These are phyloP conservation scores for Neofelis nebulosa DNA, from an alignment of 2,113 vertebrate genomes.

Conservation along the genomic window DNA sequence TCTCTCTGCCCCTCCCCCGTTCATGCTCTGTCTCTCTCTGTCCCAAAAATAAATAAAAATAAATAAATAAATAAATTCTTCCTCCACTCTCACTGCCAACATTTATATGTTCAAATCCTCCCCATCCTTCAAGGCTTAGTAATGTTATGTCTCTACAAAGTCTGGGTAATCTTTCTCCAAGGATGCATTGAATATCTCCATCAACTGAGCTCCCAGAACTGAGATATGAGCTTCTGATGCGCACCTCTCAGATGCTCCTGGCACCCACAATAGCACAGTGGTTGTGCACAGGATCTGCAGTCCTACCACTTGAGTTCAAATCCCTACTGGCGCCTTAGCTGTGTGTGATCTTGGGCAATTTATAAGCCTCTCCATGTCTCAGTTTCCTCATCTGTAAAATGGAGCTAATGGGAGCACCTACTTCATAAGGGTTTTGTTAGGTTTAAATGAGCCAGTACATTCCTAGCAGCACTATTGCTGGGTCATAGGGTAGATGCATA, in stretches of 20 bases:
- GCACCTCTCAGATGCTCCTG: not conserved
- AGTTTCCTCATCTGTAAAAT: not conserved
- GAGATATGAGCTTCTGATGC: not conserved
- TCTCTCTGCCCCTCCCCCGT: too few relatives aligned
- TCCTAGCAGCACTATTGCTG: too few relatives aligned
- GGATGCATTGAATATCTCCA: not conserved
- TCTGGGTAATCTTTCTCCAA: not conserved
- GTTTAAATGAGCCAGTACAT: not conserved
- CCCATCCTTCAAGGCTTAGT: not conserved
- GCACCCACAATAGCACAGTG: not conserved
- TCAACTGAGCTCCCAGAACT: not conserved
- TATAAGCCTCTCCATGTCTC: not conserved
- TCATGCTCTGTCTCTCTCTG: too few relatives aligned
- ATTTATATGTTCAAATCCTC: not conserved
- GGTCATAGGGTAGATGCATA: too few relatives aligned
- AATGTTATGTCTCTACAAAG: not conserved
- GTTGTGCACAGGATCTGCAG: not conserved
- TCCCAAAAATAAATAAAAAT: too few relatives aligned
- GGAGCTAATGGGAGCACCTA: not conserved
- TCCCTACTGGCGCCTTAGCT: not conserved
- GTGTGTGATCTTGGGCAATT: not conserved
- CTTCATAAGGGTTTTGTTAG: not conserved
- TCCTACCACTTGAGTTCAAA: not conserved
- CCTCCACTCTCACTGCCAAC: not conserved
- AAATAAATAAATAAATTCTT: conserved; percentile 47